phyloP scores from a whole-genome alignment of 2,888 invertebrate species.

The Trichopria drosophilae region DNA sequence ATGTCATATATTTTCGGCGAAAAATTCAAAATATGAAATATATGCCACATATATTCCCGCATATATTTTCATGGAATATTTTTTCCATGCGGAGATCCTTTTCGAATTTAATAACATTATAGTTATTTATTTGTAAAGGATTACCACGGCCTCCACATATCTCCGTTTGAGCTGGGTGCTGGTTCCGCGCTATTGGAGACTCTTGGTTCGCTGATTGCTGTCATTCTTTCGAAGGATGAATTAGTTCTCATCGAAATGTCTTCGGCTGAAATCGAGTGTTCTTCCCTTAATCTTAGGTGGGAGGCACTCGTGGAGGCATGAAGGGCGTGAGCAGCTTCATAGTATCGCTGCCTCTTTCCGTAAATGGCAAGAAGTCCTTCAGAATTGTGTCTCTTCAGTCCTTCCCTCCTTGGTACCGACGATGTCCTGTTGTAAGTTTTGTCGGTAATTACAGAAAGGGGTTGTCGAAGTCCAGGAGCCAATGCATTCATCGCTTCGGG shows the following conservation, averaged over 20 bases:
- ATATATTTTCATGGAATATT: no score
- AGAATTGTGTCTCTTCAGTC: slow-evolving; percentile 48
- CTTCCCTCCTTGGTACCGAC: slow-evolving; percentile 32
- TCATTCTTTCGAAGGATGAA: slow-evolving; percentile 17
- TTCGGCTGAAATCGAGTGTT: slow-evolving; percentile 38
- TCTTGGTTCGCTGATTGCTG: slow-evolving; percentile 3
- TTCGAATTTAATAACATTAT: no score
- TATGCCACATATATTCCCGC: no score
- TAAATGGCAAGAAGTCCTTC: slow-evolving; percentile 51
- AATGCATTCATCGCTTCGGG: slow-evolving; percentile 25
- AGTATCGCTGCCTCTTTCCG: slow-evolving; percentile 49
- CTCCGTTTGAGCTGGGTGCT: slow-evolving; percentile 53
- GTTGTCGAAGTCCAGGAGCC: slow-evolving; percentile 44
- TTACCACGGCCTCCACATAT: slow-evolving; percentile 67
- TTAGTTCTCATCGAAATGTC: slow-evolving; percentile 41
- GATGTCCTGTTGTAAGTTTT: slow-evolving; percentile 50
- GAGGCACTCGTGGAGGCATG: slow-evolving; percentile 35
- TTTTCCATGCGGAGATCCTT: no score
- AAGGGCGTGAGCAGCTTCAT: slow-evolving; percentile 47
- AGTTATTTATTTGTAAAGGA: no score
- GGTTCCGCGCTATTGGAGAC: slow-evolving; percentile 33
- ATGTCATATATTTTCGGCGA: no score
- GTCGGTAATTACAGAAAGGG: slow-evolving; percentile 55
- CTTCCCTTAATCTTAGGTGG: slow-evolving; percentile 30
- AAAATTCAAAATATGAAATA: no score